These are phyloP conservation scores for Spea multiplicata DNA, from an alignment of 2,113 vertebrate genomes.

Conservation along the genomic window DNA sequence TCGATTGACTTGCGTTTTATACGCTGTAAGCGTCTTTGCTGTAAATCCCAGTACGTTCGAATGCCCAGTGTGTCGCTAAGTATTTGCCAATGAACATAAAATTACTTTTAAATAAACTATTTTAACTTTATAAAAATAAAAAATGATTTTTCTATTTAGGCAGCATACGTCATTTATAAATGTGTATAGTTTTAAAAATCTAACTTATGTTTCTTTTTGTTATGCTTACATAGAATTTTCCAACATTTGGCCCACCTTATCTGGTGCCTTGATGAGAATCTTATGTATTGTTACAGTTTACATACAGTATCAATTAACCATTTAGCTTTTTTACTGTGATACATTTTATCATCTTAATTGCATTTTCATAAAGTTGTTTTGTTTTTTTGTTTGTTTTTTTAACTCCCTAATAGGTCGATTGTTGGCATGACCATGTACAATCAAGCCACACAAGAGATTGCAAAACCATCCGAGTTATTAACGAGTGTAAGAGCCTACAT, in stretches of 20 bases:
- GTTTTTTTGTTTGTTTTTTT: background rate
- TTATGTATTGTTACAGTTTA: too few relatives aligned
- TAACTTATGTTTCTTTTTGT: background rate
- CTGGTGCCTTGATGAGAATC: too few relatives aligned
- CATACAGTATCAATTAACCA: too few relatives aligned
- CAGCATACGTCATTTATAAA: background rate
- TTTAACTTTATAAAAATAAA: background rate
- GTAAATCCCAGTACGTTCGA: background rate
- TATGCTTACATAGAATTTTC: background rate
- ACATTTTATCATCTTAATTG: background rate
- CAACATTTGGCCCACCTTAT: too few relatives aligned
- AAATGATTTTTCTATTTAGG: background rate
- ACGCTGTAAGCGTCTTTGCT: background rate
- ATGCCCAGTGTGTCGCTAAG: background rate
- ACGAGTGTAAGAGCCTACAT: constrained; percentile 97
- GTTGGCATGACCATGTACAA: constrained; percentile 99
- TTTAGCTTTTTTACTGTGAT: background rate
- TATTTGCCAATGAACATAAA: background rate
- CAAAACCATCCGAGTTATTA: constrained; percentile 95
- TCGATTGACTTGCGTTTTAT: background rate
- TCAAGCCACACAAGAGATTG: constrained; percentile 97
- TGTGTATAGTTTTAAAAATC: too few relatives aligned
- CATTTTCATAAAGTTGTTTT: background rate
- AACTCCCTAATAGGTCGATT: constrained; percentile 77
- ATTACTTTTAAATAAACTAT: background rate